Evolutionary conservation across 2,797 vertebrate genomes (phyloP).

Genomic region (Pitangus sulphuratus): DNA sequence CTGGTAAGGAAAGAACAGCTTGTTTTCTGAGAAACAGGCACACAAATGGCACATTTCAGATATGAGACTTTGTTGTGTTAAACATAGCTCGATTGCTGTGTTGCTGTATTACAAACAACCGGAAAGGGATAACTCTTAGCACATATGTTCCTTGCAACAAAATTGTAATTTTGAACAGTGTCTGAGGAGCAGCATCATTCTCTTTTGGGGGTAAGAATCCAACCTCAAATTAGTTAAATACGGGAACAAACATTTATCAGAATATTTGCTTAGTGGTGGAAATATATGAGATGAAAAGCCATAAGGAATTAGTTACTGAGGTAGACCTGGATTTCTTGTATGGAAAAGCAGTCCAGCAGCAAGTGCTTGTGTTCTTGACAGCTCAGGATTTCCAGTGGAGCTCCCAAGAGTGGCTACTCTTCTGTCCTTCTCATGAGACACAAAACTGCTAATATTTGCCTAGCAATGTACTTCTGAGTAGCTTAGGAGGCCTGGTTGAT

Average conservation of each 20-base stretch:
- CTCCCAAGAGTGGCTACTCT: background rate
- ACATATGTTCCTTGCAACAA: background rate
- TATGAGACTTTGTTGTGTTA: background rate
- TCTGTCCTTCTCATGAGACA: background rate
- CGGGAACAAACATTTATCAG: background rate
- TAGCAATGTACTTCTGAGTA: background rate
- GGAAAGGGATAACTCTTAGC: background rate
- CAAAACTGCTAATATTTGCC: background rate
- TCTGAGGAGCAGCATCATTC: background rate
- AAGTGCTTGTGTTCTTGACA: background rate
- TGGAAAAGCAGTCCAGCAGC: background rate
- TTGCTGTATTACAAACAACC: background rate
- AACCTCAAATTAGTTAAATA: background rate
- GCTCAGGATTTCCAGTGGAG: background rate
- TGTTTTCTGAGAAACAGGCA: background rate
- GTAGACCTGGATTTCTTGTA: background rate
- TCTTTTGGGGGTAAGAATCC: background rate
- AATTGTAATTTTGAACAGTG: background rate
- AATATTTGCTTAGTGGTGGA: background rate
- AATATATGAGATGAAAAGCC: background rate
- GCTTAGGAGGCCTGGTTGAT: background rate
- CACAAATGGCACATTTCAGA: background rate
- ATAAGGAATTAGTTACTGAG: background rate
- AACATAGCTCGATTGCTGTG: background rate
- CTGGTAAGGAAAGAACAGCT: background rate